Base-by-base conservation (phyloP, 2,797 vertebrate genomes). In the Iguana delicatissima region DNA sequence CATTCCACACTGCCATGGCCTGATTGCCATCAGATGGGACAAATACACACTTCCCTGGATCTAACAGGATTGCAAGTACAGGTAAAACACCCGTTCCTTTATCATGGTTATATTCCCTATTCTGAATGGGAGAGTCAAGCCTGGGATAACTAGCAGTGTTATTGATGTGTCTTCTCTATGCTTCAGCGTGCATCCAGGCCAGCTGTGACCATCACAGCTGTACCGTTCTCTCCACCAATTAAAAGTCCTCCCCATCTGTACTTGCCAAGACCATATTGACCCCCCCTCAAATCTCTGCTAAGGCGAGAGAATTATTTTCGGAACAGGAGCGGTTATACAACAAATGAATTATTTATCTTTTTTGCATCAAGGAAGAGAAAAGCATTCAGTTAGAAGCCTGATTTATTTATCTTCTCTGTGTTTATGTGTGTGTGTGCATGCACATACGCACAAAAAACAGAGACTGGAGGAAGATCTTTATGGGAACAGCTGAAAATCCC, bases 261-360 rank as follows among this genome's bases (percentile, higher is more conserved):
- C 93, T 84, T 87, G 84, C 88, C 93, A 92, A 92, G 62, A 77
- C 89, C 52, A 35, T 1, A 46, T 50, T 3, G 8, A 62, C 84
- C 95, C 93, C 88, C 95, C 94, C 7, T 3, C 29, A 29, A 91
- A 89, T 88, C 77, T 92, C 95, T 93, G 94, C 90, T 73, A 92
- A 96, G 94, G 96, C 93, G 93, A 94, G 96, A 93, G 90, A 96
- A 96, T 94, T 96, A 95, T 97, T 97, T 98, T 97, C 95, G 95
- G 96, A 97, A 96, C 92, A 92, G 94, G 96, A 97, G 93, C 93
- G 50, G 95, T 95, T 97, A 97, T 95, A 97, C 76, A 89, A 97
- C 95, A 95, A 96, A 96, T 97, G 97, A 97, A 97, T 98, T 97
- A 97, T 97, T 98, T 97, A 97, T 97, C 92, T 94, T 38, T 86